phyloP scores from a whole-genome alignment of 2,797 vertebrate genomes.

The Coendou prehensilis region DNA sequence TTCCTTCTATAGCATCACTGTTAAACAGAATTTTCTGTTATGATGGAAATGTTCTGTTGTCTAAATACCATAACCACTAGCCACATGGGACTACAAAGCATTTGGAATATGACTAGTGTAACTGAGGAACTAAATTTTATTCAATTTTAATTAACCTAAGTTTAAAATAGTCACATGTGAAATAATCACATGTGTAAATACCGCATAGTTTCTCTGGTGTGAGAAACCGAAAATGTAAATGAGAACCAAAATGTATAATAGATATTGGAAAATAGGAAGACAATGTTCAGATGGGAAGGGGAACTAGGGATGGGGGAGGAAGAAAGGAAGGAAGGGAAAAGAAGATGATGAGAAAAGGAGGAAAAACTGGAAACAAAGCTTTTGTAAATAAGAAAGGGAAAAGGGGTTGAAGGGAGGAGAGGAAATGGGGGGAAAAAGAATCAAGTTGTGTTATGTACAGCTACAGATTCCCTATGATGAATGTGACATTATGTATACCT shows the following conservation, averaged over 20 bases:
- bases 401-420: not conserved
- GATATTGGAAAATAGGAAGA: not conserved
- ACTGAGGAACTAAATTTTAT: not conserved
- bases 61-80: not conserved
- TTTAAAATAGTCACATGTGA: not conserved
- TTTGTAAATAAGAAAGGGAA: not conserved
- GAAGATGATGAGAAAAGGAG: not conserved
- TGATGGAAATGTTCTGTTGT: not conserved
- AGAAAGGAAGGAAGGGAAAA: not conserved
- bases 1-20: not conserved
- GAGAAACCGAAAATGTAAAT: not conserved
- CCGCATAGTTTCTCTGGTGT: not conserved
- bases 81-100: not conserved
- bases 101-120: not conserved
- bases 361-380: not conserved
- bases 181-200: not conserved
- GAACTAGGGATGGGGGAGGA: not conserved
- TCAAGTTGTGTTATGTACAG: not conserved
- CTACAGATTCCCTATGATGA: not conserved
- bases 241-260: not conserved
- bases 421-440: not conserved
- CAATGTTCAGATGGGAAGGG: not conserved
- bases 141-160: slow-evolving; percentile 14
- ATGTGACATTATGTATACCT: not conserved
- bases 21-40: slow-evolving; percentile 6